phyloP scores from a whole-genome alignment of 2,797 vertebrate species.

The Gadopsis marmoratus region DNA sequence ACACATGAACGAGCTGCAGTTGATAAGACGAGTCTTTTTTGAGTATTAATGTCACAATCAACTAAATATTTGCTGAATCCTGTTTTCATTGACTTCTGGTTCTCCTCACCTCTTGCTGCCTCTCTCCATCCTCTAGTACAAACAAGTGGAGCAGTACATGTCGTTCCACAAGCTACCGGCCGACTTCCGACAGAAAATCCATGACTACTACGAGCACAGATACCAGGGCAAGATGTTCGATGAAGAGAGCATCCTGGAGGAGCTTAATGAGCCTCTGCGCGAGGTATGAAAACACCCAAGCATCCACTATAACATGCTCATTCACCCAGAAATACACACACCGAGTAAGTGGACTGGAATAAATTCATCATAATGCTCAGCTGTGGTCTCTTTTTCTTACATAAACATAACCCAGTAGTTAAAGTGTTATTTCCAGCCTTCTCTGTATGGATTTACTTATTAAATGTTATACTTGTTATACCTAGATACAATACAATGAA shows the following conservation, averaged over 20 bases:
- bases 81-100: constrained; percentile 17
- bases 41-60: constrained; percentile 7
- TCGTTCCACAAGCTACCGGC: constrained; percentile 98
- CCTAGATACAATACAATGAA: too few relatives aligned
- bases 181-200: constrained; percentile 97
- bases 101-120: background rate
- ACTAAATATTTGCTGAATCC: constrained; percentile 6
- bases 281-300: constrained; percentile 86
- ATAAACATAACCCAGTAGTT: background rate
- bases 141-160: constrained; percentile 99
- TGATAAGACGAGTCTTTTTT: background rate
- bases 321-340: constrained; percentile 31
- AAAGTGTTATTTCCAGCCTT: background rate
- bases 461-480: too few relatives aligned
- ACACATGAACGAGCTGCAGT: background rate
- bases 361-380: constrained; percentile 23
- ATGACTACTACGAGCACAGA: constrained; percentile 97
- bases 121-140: constrained; percentile 87
- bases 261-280: constrained; percentile 94
- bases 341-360: constrained; percentile 6
- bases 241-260: constrained; percentile 97
- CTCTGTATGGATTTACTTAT: background rate
- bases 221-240: constrained; percentile 99
- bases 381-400: background rate
- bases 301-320: constrained; percentile 9